Base-by-base conservation (phyloP, 2,113 vertebrate genomes). In the Zeus faber region DNA sequence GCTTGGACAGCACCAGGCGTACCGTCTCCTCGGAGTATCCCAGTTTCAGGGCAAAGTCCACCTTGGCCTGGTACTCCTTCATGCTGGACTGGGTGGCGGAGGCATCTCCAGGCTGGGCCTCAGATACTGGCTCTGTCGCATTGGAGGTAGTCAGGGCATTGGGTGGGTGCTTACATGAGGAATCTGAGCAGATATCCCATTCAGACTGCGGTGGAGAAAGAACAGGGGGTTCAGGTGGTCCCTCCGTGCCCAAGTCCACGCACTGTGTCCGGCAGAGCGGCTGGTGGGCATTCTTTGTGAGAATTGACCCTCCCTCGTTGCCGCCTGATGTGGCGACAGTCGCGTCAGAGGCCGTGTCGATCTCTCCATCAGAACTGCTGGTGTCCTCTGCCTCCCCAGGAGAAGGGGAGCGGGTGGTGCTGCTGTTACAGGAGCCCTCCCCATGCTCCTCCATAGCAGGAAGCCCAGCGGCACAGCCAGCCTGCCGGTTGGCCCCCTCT, bases 1-100 rank as follows among this genome's bases (percentile, higher is more conserved):
- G 92, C 79, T 99, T 99, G 82, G 91, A 93, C 39, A 99, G 84
- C 33, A 98, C 96, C 77, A 95, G 91, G 39, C 93, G 92, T 77
- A 98, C 91, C 25, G 93, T 93, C 74, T 97, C 95, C 87, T 98
- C 95, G 1, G 93, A 91, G 82, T 99, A 99, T 77, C 96, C 96
- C 73, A 99, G 88, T 74, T 99, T 99, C 70, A 99, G 91, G 66
- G 96, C 95, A 76, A 99, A 99, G 62, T 98, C 96, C 86, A 99
- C 85, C 86, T 99, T 99, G 2, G 93, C 93, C 91, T 92, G 94
- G 89, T 97, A 96, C 73, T 94, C 93, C 35, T 75, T 83, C 24
- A 68, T 67, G 0, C 50, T 49, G 1, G 52, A 17, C 7, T 18
- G 7, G 27, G 49, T 89, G 6, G 85, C 82, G 49, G 84, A 16